Conservation (phyloP, 1,140 invertebrate genomes). For the Protaetia brevitarsis region DNA sequence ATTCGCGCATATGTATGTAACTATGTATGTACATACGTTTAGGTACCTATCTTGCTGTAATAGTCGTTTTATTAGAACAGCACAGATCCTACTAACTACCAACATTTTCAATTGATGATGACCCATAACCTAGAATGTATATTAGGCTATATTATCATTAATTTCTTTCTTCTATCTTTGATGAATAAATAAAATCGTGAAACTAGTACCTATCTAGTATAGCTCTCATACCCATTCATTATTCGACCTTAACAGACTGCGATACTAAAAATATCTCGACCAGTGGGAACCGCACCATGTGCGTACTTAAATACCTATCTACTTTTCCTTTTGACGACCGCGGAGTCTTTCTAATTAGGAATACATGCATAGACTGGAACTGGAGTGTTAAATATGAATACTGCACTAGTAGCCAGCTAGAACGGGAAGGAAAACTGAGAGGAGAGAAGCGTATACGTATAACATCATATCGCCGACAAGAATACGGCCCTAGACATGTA, state of each 20-base stretch:
- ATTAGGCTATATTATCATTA: too few relatives aligned
- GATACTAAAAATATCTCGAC: neutral
- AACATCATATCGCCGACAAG: slow-evolving; percentile 34
- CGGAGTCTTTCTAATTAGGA: neutral
- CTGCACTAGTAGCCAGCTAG: neutral
- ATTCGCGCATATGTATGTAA: too few relatives aligned
- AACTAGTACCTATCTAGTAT: too few relatives aligned
- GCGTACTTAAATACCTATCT: too few relatives aligned
- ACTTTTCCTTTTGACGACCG: slow-evolving; percentile 11
- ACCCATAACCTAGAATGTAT: too few relatives aligned
- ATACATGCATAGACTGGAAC: too few relatives aligned
- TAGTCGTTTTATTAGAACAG: slow-evolving; percentile 20
- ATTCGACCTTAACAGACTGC: slow-evolving; percentile 2
- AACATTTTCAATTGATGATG: neutral
- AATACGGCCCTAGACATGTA: too few relatives aligned
- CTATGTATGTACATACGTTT: too few relatives aligned
- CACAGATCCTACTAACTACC: slow-evolving; percentile 19
- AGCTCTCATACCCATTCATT: neutral
- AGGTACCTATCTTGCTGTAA: slow-evolving; percentile 22
- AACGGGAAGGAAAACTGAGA: too few relatives aligned
- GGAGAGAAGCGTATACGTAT: too few relatives aligned
- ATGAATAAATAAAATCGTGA: neutral
- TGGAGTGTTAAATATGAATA: slow-evolving; percentile 15
- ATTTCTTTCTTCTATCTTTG: too few relatives aligned
- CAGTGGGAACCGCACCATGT: neutral